Evolutionary conservation across 2,113 vertebrate species (phyloP).

Genomic region (Tachysurus vachellii): DNA sequence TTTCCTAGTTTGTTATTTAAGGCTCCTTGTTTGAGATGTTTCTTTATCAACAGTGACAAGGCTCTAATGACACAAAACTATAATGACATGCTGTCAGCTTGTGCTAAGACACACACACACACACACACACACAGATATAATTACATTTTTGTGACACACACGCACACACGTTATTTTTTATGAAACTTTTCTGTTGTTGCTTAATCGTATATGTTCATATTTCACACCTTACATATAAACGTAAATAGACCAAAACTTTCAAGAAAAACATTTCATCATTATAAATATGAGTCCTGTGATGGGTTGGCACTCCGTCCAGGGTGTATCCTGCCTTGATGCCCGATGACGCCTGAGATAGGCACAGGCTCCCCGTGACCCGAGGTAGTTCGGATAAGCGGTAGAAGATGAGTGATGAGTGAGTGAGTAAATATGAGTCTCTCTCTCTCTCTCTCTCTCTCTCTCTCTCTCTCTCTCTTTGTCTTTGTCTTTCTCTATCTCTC

Average conservation of each 20-base stretch:
- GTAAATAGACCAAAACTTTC: no score
- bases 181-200: neutral
- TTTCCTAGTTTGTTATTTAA: slow-evolving; percentile 1
- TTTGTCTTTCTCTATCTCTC: no score
- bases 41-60: neutral
- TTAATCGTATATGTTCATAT: neutral
- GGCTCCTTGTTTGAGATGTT: slow-evolving; percentile 5
- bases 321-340: no score
- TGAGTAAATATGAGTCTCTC: no score
- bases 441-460: no score
- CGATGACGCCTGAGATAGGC: no score
- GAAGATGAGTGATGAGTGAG: no score
- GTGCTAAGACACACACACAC: neutral
- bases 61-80: neutral
- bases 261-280: neutral
- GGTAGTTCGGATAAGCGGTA: no score
- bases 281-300: neutral
- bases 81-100: slow-evolving; percentile 5
- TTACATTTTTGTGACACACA: neutral
- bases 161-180: no score
- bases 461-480: no score
- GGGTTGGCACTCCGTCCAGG: no score
- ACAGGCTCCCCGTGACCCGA: no score
- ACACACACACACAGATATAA: neutral
- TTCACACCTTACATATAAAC: neutral